A percentile compares a stretch with the other conserved stretches of the same genome.
These are phyloP conservation scores for Triops longicaudatus DNA, from an alignment of 1,140 invertebrate genomes.

Conservation along the genomic window DNA sequence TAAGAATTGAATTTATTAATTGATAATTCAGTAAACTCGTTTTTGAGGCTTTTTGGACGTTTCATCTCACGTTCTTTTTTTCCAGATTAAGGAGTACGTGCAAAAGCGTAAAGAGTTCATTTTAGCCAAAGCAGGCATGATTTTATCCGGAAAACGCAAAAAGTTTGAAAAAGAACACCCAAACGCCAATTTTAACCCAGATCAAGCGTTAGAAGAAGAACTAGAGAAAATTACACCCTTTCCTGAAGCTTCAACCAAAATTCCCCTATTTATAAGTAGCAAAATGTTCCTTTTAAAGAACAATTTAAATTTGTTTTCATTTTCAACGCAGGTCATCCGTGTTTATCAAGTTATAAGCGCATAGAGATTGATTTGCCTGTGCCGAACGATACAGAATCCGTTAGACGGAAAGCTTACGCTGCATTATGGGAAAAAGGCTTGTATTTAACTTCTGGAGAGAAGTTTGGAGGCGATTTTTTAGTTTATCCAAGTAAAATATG, in stretches of 20 bases:
- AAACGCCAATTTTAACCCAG: constrained; percentile 12
- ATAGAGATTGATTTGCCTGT: not conserved
- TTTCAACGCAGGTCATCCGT: not conserved
- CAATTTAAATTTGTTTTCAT: not conserved
- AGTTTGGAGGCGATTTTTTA: constrained; percentile 26
- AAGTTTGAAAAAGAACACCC: constrained; percentile 19
- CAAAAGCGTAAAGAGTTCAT: constrained; percentile 21
- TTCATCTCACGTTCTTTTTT: not conserved
- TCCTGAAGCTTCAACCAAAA: constrained; percentile 21
- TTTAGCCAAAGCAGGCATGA: not conserved
- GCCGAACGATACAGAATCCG: not conserved
- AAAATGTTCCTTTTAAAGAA: not conserved
- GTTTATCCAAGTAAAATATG: constrained; percentile 18
- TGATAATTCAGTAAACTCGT: too few relatives aligned
- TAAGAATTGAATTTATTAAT: constrained; percentile 11
- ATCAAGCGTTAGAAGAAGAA: constrained; percentile 25
- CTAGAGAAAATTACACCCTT: constrained; percentile 16
- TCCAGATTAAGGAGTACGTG: not conserved
- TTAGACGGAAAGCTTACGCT: constrained; percentile 11
- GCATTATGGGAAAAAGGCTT: constrained; percentile 23
- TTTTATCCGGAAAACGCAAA: constrained; percentile 21
- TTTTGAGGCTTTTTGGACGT: too few relatives aligned
- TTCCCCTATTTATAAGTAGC: constrained; percentile 27
- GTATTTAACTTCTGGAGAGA: constrained; percentile 25
- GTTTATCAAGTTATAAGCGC: not conserved